Evolutionary conservation across 2,113 vertebrate species (phyloP), one percentile per base, ranked within the genome.

Genomic region (Lagopus leucura): DNA sequence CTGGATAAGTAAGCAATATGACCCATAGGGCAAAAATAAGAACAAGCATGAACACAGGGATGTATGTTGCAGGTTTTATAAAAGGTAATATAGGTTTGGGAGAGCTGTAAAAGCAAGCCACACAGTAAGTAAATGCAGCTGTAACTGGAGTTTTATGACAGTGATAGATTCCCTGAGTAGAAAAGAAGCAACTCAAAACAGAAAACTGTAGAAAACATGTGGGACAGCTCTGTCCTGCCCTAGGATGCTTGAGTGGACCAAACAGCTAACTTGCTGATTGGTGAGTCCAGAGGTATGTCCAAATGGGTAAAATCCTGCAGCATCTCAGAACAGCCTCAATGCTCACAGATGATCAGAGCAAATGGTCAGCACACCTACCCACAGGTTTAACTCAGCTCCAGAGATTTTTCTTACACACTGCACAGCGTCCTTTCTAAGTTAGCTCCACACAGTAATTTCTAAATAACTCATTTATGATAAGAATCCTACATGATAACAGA

Each of bases 91-190:
- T 4, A 89, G 81, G n/a, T 94, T 90, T 90, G 84, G 66, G 84
- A 94, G 66, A 92, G 36, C 83, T 2, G 11, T 90, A 95, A 94
- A 95, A 94, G 70, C 66, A 95, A 94, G 77, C 58, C 90, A 87
- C 89, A 48, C 77, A 94, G 91, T 93, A 87, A 93, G 94, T 80
- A 96, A 94, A 91, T 76, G 89, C 95, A 95, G 94, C 91, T 94
- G 92, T 58, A 87, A 82, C 83, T 63, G 14, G 36, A 84, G 58
- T 79, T 94, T 76, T 89, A 66, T 55, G 50, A 58, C 69, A 93
- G 19, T 60, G 89, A 82, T 63, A 45, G 63, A 75, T 93, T 92
- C 64, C 34, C 80, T 48, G 43, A 45, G 77, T 2, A 76, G 89
- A 86, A 90, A 93, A 79, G 64, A 90, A 79, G 55, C 30, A 88